Evolutionary conservation across 1,140 invertebrate species (phyloP).

Genomic region (Spodoptera litura): DNA sequence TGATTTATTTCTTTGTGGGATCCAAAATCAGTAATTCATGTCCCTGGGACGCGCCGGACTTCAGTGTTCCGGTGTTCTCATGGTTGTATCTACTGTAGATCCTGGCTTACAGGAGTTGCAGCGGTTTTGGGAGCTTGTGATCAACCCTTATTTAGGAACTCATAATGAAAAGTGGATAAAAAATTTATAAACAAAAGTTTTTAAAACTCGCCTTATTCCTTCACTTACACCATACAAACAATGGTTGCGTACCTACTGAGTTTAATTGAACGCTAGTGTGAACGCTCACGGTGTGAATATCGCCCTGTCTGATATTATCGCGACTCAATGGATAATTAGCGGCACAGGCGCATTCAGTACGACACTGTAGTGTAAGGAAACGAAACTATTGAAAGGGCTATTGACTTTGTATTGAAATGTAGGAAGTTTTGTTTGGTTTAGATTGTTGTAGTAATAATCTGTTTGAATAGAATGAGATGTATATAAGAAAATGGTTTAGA

Average conservation of each 20-base stretch:
- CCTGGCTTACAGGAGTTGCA: too few species aligned
- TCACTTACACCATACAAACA: conserved; percentile 34
- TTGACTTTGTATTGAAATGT: conserved; percentile 12
- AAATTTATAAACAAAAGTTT: not conserved
- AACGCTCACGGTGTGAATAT: conserved; percentile 48
- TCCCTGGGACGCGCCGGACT: too few species aligned
- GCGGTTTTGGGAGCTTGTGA: too few species aligned
- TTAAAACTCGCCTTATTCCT: not conserved
- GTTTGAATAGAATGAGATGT: too few species aligned
- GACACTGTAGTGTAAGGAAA: conserved; percentile 23
- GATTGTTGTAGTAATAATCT: not conserved
- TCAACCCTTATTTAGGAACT: too few species aligned
- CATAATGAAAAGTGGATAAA: too few species aligned
- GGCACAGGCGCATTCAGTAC: conserved; percentile 20
- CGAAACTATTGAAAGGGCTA: conserved; percentile 36
- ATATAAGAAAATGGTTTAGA: too few species aligned
- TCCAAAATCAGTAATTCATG: too few species aligned
- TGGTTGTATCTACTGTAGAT: too few species aligned
- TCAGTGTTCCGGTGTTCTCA: too few species aligned
- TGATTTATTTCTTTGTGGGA: too few species aligned
- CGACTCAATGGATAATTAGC: conserved; percentile 46
- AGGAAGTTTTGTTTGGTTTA: conserved; percentile 26
- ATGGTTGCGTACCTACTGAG: conserved; percentile 35
- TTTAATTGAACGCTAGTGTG: conserved; percentile 49
- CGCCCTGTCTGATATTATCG: conserved; percentile 41